A percentile compares a stretch with the other conserved stretches of the same genome.
Conservation (phyloP, 2,113 vertebrate genomes). For the Anhinga anhinga region DNA sequence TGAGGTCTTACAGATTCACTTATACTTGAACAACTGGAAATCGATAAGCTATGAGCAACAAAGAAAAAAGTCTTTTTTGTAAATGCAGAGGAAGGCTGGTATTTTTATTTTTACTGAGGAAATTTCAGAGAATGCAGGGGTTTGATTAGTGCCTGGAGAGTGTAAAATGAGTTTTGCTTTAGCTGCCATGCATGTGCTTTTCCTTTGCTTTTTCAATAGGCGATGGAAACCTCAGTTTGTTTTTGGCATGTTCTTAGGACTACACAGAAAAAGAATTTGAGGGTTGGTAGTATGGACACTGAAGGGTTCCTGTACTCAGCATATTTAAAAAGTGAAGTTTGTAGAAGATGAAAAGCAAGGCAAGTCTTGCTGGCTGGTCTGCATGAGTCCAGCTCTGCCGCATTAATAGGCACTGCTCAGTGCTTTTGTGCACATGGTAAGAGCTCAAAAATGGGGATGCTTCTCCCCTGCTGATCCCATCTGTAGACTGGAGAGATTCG, state of each 20-base stretch:
- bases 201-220: background rate
- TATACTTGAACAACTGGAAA: slow-evolving; percentile 7
- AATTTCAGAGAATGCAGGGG: background rate
- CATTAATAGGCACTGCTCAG: background rate
- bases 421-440: background rate
- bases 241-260: background rate
- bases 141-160: background rate
- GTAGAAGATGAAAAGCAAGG: background rate
- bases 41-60: background rate
- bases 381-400: background rate
- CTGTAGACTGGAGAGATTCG: background rate
- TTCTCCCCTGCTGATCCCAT: background rate
- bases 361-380: background rate
- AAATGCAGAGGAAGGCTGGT: background rate
- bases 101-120: background rate
- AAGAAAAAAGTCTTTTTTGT: background rate
- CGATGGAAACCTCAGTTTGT: background rate
- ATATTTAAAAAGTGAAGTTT: background rate
- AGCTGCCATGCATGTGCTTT: background rate
- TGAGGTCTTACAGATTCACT: background rate
- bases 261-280: background rate
- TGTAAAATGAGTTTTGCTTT: background rate
- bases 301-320: background rate
- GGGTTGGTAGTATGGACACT: background rate
- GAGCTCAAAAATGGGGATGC: background rate